Evolutionary conservation across 1,140 invertebrate genomes (phyloP), one percentile per base, ranked within the genome.

Genomic region (Solen grandis): DNA sequence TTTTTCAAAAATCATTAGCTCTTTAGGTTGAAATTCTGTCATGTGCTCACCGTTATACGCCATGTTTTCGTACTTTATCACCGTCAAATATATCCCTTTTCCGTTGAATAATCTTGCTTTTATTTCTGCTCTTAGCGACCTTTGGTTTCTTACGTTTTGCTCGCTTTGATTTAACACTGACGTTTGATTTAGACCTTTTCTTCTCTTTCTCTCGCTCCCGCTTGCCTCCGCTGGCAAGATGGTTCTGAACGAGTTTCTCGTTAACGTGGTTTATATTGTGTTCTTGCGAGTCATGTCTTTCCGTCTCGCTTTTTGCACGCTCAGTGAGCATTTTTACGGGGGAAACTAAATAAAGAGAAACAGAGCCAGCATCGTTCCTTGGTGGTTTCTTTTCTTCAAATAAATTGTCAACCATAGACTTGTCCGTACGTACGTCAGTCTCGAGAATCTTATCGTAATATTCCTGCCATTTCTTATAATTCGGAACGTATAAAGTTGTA

Each of bases 1-100:
- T 60, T 80, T 27, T 22, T 75, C 52, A 33, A 84, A 81, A 33
- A 84, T n/a, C 55, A 36, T 54, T 19, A 77, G 52, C 55, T 57
- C 19, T 25, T 68, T 77, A 3, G 77, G 78, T 59, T 78, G 74
- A 19, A 60, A 52, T 38, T 84, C 82, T 35, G 46, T 46, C 36
- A 81, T 76, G 14, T 52, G 33, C 35, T 66, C 65, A 1, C 8
- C 54, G 38, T 76, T 82, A 27, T 70, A 19, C 16, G 55, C 68
- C n/a, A n/a, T n/a, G n/a, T n/a, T n/a, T 70, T 27, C 76, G 80
- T 80, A 54, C 27, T 59, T 41, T 22, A 31, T 16, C 46, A n/a
- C 16, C 22, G 22, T 16, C 25, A 38, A 33, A 57, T 33, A 65
- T 38, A 27, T 46, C n/a, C n/a, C n/a, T n/a, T 46, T 68, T 25